phyloP scores from a whole-genome alignment of 30 jellyfish, hydroid and myxozoan genomes.

The Aurelia sp. region DNA sequence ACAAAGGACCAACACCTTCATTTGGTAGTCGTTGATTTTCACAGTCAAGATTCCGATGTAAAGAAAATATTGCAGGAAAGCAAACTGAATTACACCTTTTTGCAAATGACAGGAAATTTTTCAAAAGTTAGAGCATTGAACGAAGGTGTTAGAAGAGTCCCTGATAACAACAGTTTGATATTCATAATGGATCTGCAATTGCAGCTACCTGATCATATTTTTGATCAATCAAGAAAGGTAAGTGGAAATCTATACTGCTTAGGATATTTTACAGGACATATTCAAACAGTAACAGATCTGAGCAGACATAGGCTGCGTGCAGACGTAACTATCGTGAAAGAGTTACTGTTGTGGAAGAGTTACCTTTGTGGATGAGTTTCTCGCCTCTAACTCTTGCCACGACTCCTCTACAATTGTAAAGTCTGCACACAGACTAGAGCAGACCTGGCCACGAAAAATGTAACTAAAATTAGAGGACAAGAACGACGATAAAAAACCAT shows the following conservation, averaged over 20 bases:
- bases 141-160: constrained; percentile 61
- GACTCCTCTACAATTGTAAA: too few species aligned
- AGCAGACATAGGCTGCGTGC: too few species aligned
- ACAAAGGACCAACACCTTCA: constrained; percentile 81
- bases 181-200: constrained; percentile 89
- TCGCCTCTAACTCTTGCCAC: too few species aligned
- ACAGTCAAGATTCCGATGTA: constrained; percentile 80
- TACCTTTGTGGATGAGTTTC: too few species aligned
- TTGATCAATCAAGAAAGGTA: constrained; percentile 92
- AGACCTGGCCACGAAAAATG: too few species aligned
- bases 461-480: too few species aligned
- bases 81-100: constrained; percentile 61
- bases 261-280: too few species aligned
- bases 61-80: constrained; percentile 50
- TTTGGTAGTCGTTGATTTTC: constrained; percentile 73
- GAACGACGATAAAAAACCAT: too few species aligned
- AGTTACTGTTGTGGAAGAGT: too few species aligned
- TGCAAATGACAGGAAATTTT: constrained; percentile 76
- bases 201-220: constrained; percentile 80
- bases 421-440: too few species aligned
- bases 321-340: too few species aligned
- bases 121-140: constrained; percentile 82
- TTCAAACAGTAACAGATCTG: too few species aligned
- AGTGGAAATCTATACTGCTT: neutral
- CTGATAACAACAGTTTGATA: constrained; percentile 63